Evolutionary conservation across 2,797 vertebrate species (phyloP), one percentile per base, ranked within the genome.

Genomic region (Cryptoprocta ferox): DNA sequence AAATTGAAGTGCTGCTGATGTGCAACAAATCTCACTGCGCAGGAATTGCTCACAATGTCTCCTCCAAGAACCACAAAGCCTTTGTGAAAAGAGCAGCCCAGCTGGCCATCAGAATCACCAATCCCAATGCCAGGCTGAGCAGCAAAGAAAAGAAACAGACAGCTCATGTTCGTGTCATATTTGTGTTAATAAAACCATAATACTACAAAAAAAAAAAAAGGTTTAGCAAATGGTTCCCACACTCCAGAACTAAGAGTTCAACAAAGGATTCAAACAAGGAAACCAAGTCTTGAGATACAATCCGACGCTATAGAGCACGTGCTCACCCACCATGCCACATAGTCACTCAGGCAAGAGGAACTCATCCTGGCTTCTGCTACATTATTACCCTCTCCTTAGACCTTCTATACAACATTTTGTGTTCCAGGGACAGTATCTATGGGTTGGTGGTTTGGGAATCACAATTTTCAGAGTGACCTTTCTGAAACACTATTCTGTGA

Each of bases 381-480:
- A 18, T 82, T 24, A 21, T 85, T 24, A 32, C 24, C 18, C 56
- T 91, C 70, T 39, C 42, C 63, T 86, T 79, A 53, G 28, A 61
- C 61, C 73, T 81, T 39, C 63, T 65, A n/a, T 11, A 88, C 24
- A 19, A 16, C 6, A 32, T 87, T 66, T 83, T 79, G 21, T 63
- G 28, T 66, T 86, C 53, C 45, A 78, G 35, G 15, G 70, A 87
- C 39, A 73, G 15, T 39, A 6, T 68, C 71, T 79, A 79, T 45
- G 91, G 73, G 26, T 88, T 73, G 42, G 37, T 95, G 53, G 30
- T 37, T 91, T 91, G 26, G 76, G 19, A 94, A 59, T 11, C 32
- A 70, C 1, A 79, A 65, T 93, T 92, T 91, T 95, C 66, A 83
- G 78, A 81, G 18, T 66, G 73, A 68, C 50, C 75, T 90, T 96